Evolutionary conservation across 2,113 vertebrate species (phyloP), one percentile per base, ranked within the genome.

Genomic region (Microtus oregoni): DNA sequence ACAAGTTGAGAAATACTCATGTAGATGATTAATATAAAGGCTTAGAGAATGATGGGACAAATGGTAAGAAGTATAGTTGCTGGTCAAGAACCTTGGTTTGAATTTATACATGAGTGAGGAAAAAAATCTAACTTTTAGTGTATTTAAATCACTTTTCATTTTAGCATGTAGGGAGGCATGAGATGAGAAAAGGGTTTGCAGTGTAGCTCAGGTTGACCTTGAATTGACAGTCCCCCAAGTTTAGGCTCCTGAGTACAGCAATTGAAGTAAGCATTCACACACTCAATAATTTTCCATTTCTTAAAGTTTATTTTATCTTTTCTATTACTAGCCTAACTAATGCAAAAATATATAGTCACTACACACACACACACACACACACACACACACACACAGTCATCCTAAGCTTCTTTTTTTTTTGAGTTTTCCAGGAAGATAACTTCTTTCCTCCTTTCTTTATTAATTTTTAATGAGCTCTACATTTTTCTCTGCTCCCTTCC

Each of bases 241-340:
- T 88, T 28, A 30, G 24, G 26, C 11, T 72, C 47, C 24, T 9
- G 22, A 88, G 68, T 28, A 9, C 13, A 73, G 2, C 2, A 17
- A 24, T 73, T 55, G 10, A n/a, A 22, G 30, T 32, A 12, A 52
- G 50, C 2, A 38, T 22, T 8, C 50, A 32, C 10, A 12, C 35
- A 26, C 32, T 3, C 68, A n/a, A 10, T 44, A 17, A 38, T 47
- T 77, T 65, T 41, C 26, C 14, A 4, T 85, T 47, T 61, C 58
- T 65, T 83, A 90, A 95, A 90, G 19, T 96, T 76, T 58, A 38
- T 81, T 94, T 95, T 86, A 70, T 7, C 11, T 6, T 86, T 79
- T 7, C 30, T 91, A 22, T 13, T 87, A 5, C 82, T 87, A 83
- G 10, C 30, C 28, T 72, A 38, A 67, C 68, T 41, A 79, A 82